Base-by-base conservation (phyloP, 64 coral and sea anemone genomes). In the Cladopsammia gracilis region DNA sequence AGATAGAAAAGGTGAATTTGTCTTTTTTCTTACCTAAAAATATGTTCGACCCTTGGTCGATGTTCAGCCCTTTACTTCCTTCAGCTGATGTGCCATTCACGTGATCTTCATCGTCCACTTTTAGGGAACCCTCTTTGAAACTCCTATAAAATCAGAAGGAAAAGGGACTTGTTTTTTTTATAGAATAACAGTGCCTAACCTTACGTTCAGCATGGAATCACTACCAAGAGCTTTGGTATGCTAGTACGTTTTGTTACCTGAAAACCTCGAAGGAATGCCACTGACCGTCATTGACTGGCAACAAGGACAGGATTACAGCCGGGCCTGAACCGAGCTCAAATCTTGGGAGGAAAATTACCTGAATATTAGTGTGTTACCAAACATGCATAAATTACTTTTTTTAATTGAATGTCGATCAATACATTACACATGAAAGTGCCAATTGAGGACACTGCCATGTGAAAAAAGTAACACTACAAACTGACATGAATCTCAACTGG, bases 221-320 rank as follows among this genome's bases (percentile, higher is more conserved):
- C 47, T 85, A 19, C 50, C 70, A 7, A 57, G 54, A 57, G 34
- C 34, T 18, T 59, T 18, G 3, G n/a, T 15, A 64, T 44, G 4
- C 51, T 8, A 25, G 45, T 43, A 66, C 4, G 22, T 20, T 80
- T 48, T 18, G 76, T 91, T 72, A 92, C 90, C 90, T 92, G 90
- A 65, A 92, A 8, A 92, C 67, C 34, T 92, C 83, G 34, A 92
- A 70, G 61, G 47, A 86, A 76, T 92, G 90, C 90, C 90, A 92
- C 69, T 86, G 52, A 13, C 90, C 81, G 73, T 92, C 90, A 24
- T 92, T 65, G 20, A 92, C 26, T 76, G 34, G 80, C 58, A 58
- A 56, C 24, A 48, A 51, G 51, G 90, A 92, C 4, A 61, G 22
- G 14, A 92, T 46, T 54, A 86, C 58, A 48, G 90, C 90, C 16